Conservation (phyloP, 2,797 vertebrate genomes). For the Tamandua tetradactyla region DNA sequence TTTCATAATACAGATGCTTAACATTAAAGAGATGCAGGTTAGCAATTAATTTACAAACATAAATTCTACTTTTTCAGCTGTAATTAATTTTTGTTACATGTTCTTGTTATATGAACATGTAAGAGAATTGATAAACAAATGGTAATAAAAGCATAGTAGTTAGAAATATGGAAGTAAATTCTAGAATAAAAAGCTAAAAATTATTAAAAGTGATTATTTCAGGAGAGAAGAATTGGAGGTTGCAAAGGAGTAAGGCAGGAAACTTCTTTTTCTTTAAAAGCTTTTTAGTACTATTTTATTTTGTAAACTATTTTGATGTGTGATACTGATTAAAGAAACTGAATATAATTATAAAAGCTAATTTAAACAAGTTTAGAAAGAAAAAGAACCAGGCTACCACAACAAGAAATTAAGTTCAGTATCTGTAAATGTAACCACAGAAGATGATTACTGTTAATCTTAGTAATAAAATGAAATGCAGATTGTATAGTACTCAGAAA, state of each 20-base stretch:
- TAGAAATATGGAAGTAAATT: neutral
- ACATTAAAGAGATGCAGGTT: too few relatives aligned
- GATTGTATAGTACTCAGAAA: neutral
- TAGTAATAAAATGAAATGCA: neutral
- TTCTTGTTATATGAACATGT: too few relatives aligned
- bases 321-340: neutral
- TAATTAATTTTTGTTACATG: too few relatives aligned
- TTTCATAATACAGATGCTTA: too few relatives aligned
- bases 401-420: neutral
- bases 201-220: neutral
- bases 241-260: neutral
- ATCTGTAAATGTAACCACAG: conserved; percentile 4
- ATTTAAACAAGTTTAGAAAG: conserved; percentile 5
- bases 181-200: neutral
- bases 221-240: neutral
- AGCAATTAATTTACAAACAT: too few relatives aligned
- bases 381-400: neutral
- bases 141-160: neutral
- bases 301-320: neutral
- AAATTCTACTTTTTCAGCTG: too few relatives aligned
- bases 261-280: neutral
- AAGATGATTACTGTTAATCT: neutral
- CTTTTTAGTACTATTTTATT: neutral
- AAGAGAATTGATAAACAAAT: neutral
- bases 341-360: conserved; percentile 2